Evolutionary conservation across 2,888 invertebrate genomes (phyloP), one percentile per base, ranked within the genome.

Genomic region (Epinotia bilunana): DNA sequence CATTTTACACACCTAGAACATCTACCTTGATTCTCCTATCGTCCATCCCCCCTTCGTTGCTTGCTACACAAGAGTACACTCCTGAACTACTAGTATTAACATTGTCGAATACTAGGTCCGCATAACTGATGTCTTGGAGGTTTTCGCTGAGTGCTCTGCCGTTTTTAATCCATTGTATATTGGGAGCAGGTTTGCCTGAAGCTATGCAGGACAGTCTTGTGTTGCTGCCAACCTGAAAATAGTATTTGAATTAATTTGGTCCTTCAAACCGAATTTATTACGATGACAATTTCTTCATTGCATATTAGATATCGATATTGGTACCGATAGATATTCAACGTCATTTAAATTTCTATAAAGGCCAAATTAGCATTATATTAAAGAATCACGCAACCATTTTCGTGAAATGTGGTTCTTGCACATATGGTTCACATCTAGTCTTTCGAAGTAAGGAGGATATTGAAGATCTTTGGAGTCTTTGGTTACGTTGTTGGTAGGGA

Each of bases 91-190:
- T 78, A 0, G 78, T 69, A 13, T 83, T 81, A 1, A 90, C 86
- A 33, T 80, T 79, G n/a, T 84, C 79, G 4, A 94, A 77, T 1
- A 79, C 77, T n/a, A 94, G 79, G 73, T 92, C 91, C 0, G 90
- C 89, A 72, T 90, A 92, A 18, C 80, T 77, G 1, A 89, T 81
- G 1, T 83, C 83, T 33, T 80, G 79, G 0, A 77, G 28, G 71
- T 89, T 90, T 75, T 86, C 82, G 57, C 84, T 80, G 2, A 88
- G 55, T 5, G 83, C 77, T 68, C 83, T 81, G 13, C 95, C 94
- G 76, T 94, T 94, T 74, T 94, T 93, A 61, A 94, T 87, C 96
- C 96, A 96, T 64, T 93, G 91, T 77, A 96, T 92, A 4, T 86
- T 86, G 0, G 96, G 96, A 0, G 82, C 63, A 0, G 96, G 96